phyloP scores from a whole-genome alignment of 2,888 invertebrate genomes.

The Macrophya alboannulata region DNA sequence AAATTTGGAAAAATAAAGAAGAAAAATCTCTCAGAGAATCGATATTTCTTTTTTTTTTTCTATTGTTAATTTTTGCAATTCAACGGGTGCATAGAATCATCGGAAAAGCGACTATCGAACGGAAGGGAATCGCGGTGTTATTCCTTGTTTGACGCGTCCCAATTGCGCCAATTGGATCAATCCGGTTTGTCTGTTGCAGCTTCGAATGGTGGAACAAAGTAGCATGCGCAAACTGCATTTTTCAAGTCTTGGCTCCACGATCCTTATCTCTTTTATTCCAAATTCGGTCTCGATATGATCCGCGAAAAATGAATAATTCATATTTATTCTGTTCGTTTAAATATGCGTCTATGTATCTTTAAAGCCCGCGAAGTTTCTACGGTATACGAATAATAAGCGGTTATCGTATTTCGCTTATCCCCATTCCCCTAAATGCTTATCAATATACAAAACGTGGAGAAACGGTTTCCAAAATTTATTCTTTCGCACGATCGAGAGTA shows the following conservation, averaged over 20 bases:
- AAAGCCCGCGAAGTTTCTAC: neutral
- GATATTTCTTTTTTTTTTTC: neutral
- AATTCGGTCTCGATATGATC: neutral
- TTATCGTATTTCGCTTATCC: neutral
- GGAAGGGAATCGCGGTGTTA: neutral
- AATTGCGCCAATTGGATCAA: conserved; percentile 44
- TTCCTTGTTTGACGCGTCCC: conserved; percentile 15
- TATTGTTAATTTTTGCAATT: neutral
- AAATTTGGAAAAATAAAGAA: neutral
- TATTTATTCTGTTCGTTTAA: neutral
- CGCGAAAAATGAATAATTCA: neutral
- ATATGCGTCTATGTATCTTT: neutral
- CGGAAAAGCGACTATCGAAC: neutral
- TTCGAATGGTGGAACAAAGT: neutral
- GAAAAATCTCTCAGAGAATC: too few species aligned
- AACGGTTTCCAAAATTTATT: too few species aligned
- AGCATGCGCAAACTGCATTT: conserved; percentile 12
- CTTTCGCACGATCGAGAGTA: too few species aligned
- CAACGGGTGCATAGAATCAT: neutral
- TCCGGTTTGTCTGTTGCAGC: conserved; percentile 11
- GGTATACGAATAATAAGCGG: neutral
- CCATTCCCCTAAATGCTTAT: neutral
- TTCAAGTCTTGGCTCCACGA: neutral
- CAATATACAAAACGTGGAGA: too few species aligned
- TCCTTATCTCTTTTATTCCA: neutral